phyloP scores from a whole-genome alignment of 1,140 invertebrate species.

The Drosophila fuyamai region DNA sequence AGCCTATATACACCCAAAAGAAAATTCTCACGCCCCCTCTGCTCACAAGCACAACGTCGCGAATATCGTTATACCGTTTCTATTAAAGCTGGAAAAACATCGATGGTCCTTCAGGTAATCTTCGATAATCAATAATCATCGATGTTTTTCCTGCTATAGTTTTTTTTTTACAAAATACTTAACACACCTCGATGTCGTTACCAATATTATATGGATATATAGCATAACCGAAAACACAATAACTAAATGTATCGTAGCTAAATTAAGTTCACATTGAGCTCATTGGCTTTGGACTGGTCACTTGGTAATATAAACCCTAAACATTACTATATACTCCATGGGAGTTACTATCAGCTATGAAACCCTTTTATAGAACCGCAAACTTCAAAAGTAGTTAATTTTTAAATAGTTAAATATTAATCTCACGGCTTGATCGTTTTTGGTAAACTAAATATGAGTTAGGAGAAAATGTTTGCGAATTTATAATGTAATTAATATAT shows the following conservation, averaged over 20 bases:
- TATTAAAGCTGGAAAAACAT: constrained; percentile 5
- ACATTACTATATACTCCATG: constrained; percentile 15
- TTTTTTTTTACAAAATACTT: constrained; percentile 34
- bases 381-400: constrained; percentile 13
- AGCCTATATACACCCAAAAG: constrained; percentile 20
- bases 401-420: constrained; percentile 23
- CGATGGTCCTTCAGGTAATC: background rate
- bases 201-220: constrained; percentile 29
- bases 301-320: constrained; percentile 16
- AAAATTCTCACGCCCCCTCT: constrained; percentile 10
- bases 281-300: constrained; percentile 34
- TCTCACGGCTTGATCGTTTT: constrained; percentile 21
- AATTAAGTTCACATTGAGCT: constrained; percentile 39
- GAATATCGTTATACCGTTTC: constrained; percentile 38
- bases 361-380: constrained; percentile 6
- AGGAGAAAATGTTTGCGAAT: constrained; percentile 39
- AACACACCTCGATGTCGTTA: constrained; percentile 52
- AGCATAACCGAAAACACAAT: constrained; percentile 37
- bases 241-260: constrained; percentile 57
- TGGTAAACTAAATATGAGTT: constrained; percentile 9
- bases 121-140: constrained; percentile 2
- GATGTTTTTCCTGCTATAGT: constrained; percentile 2
- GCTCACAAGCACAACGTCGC: constrained; percentile 43
- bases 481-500: constrained; percentile 22
- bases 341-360: constrained; percentile 9